Evolutionary conservation across 2,113 vertebrate species (phyloP), one percentile per base, ranked within the genome.

Genomic region (Etheostoma cragini): DNA sequence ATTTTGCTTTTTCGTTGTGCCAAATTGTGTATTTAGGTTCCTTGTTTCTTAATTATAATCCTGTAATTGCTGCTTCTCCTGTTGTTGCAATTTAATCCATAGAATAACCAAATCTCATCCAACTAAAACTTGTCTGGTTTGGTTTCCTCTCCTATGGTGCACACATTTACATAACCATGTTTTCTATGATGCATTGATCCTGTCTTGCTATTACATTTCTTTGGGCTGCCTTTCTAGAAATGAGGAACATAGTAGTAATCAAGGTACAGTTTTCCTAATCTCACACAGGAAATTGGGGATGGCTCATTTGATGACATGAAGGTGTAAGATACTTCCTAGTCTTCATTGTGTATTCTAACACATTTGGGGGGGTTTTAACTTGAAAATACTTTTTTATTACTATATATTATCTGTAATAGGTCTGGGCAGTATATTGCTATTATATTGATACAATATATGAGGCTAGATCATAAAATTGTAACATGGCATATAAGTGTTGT

Each of bases 341-440:
- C 19, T 53, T 16, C 33, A 14, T 22, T 50, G 53, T 66, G 7
- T 67, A 6, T 54, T 22, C 17, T 52, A 19, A 63, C 58, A 22
- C 16, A 54, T 30, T 50, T 11, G 21, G 15, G 15, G 24, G 15
- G 46, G 19, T 68, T 71, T 61, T 30, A 66, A 13, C 19, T 52
- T 42, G 16, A 46, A 64, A 62, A 62, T 60, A 12, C 38, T 33
- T 66, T 26, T 45, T 62, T 42, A 42, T 42, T 3, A 42, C 38
- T 42, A 24, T 76, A 75, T 61, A 46, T 78, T 10, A 19, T 74
- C 8, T 91, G 38, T 42, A 42, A 42, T 42, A 42, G 38, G 38
- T 42, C 38, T 42, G 38, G 38, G 38, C 10, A 42, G 2, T 42
- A 42, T 42, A 42, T 42, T 10, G 8, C 11, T 42, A 38, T 38